Evolutionary conservation across 2,797 vertebrate genomes (phyloP).

Genomic region (Pangasius sanitwongsei): DNA sequence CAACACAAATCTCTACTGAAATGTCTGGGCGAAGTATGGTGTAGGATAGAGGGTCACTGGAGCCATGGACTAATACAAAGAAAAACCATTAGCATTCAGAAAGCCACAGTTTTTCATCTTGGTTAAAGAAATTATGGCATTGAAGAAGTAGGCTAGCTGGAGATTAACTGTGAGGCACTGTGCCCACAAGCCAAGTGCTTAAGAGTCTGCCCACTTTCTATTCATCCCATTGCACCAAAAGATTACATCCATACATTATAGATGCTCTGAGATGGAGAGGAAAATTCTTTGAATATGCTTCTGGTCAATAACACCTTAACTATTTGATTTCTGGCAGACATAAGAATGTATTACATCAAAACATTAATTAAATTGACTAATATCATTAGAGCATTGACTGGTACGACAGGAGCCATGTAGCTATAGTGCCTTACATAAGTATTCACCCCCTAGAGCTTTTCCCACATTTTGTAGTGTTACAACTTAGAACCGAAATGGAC

Average conservation of each 20-base stretch:
- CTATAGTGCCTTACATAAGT: background rate
- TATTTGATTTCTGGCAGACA: background rate
- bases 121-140: slow-evolving; percentile 12
- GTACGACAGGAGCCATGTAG: background rate
- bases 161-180: background rate
- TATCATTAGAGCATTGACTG: background rate
- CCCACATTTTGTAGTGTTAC: background rate
- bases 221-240: slow-evolving; percentile 4
- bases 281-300: background rate
- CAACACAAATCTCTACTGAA: slow-evolving; percentile 42
- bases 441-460: background rate
- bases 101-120: slow-evolving; percentile 28
- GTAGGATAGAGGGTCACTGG: background rate
- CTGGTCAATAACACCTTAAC: background rate
- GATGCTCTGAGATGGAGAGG: background rate
- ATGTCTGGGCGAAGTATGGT: slow-evolving; percentile 32
- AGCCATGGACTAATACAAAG: slow-evolving; percentile 32
- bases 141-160: background rate
- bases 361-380: background rate
- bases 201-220: slow-evolving; percentile 11
- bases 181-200: slow-evolving; percentile 16
- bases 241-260: background rate
- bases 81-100: slow-evolving; percentile 27
- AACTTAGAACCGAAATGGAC: background rate
- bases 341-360: background rate